These are phyloP conservation scores for Synanthedon myopaeformis DNA, from an alignment of 2,888 invertebrate species.

Conservation along the genomic window DNA sequence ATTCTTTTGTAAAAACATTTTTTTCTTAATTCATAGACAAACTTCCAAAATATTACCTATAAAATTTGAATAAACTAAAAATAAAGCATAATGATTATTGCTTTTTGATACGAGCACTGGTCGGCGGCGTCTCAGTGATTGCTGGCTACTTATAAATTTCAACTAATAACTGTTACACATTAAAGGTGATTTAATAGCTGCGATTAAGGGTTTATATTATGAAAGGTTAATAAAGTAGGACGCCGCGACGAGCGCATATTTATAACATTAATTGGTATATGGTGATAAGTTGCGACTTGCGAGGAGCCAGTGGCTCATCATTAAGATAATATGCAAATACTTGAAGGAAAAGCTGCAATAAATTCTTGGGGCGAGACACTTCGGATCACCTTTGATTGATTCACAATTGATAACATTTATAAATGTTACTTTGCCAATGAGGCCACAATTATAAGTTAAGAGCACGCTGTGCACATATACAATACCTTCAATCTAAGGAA, in stretches of 20 bases:
- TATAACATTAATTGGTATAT: constrained; percentile 59
- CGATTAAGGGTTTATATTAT: constrained; percentile 44
- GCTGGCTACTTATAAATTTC: constrained; percentile 23
- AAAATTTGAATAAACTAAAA: too few relatives aligned
- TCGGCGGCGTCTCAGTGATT: constrained; percentile 10
- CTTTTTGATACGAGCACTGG: too few relatives aligned
- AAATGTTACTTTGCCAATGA: background rate
- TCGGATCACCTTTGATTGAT: constrained; percentile 42
- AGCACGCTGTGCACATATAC: background rate
- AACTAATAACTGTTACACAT: constrained; percentile 36
- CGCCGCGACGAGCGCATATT: constrained; percentile 38
- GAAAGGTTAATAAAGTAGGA: constrained; percentile 54
- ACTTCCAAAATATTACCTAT: too few relatives aligned
- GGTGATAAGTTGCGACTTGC: constrained; percentile 36
- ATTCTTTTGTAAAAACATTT: too few relatives aligned
- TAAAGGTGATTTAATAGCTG: constrained; percentile 37
- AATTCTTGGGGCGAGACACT: constrained; percentile 30
- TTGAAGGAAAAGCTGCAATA: constrained; percentile 34
- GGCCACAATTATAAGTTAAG: background rate
- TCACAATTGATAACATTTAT: constrained; percentile 10
- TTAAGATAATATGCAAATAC: constrained; percentile 58
- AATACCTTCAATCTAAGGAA: background rate
- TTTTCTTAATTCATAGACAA: too few relatives aligned
- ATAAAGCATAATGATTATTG: too few relatives aligned
- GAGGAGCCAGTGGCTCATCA: constrained; percentile 44